phyloP scores from a whole-genome alignment of 2,113 vertebrate genomes.

The Dasyurus viverrinus region DNA sequence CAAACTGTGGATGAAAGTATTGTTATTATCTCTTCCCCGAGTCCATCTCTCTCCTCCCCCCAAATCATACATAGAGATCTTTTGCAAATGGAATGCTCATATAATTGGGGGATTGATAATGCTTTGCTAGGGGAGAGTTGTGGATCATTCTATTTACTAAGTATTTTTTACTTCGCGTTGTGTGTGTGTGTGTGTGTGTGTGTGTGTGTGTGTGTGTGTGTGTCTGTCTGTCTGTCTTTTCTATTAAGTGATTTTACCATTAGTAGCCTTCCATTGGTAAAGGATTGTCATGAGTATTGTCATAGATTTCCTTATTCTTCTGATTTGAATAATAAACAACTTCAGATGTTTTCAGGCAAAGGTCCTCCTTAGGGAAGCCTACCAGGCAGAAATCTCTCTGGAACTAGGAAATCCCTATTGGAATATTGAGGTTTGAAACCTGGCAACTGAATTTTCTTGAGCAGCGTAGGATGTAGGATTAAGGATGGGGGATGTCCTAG shows the following conservation, averaged over 20 bases:
- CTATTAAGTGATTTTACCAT: neutral
- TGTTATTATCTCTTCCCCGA: neutral
- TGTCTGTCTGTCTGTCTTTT: neutral
- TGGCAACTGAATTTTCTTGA: neutral
- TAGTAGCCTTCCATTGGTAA: neutral
- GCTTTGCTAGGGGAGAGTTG: neutral
- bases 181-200: neutral
- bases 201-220: too few relatives aligned
- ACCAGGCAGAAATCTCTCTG: neutral
- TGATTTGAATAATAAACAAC: neutral
- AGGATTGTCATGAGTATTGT: neutral
- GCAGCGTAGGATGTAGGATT: neutral
- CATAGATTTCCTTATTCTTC: neutral
- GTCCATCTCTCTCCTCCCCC: neutral
- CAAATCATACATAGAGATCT: neutral
- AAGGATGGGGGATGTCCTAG: neutral
- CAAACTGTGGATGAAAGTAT: neutral
- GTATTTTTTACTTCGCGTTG: neutral
- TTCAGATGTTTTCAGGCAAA: neutral
- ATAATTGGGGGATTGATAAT: neutral
- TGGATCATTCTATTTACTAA: neutral
- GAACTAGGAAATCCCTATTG: neutral
- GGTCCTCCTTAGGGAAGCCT: neutral
- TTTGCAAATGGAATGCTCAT: neutral
- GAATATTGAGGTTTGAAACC: neutral